Percentiles rank a stretch among this genome's conserved stretches.
phyloP scores from a whole-genome alignment of 2,888 invertebrate species.

The Chloroclysta siterata region DNA sequence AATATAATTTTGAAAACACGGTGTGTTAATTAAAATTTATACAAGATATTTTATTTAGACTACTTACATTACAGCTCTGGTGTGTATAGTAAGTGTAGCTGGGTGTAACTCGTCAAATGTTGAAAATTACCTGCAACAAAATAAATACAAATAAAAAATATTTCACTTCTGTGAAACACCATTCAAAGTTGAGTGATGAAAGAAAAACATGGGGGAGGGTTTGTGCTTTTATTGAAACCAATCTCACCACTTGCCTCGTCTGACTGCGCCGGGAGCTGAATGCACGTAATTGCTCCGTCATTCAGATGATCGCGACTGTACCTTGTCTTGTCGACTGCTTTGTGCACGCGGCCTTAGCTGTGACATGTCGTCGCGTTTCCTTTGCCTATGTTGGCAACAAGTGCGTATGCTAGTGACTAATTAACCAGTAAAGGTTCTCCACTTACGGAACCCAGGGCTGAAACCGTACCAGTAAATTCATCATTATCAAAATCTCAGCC shows the following conservation, averaged over 20 bases:
- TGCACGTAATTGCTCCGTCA: conserved; percentile 82
- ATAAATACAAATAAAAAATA: conserved; percentile 37
- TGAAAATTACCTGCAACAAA: conserved; percentile 64
- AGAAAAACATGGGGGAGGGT: conserved; percentile 82
- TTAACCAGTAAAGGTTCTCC: background rate
- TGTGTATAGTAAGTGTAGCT: background rate
- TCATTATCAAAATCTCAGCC: no score
- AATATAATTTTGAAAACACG: no score
- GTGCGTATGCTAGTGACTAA: conserved; percentile 3
- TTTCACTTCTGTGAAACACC: conserved; percentile 67
- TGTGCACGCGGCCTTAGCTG: conserved; percentile 67
- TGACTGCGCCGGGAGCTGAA: conserved; percentile 76
- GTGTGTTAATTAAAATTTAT: background rate
- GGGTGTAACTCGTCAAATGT: conserved; percentile 24
- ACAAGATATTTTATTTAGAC: background rate
- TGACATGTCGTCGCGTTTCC: conserved; percentile 71
- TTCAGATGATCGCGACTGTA: conserved; percentile 79
- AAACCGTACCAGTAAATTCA: background rate
- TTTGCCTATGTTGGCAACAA: conserved; percentile 60
- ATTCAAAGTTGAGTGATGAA: conserved; percentile 78
- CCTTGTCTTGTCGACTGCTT: conserved; percentile 79
- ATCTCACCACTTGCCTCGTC: conserved; percentile 81
- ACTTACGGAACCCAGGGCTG: background rate
- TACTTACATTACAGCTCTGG: conserved; percentile 8
- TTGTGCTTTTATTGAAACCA: conserved; percentile 84